Conservation (phyloP, 92 coral and sea anemone species). For the Phenganax marumi region DNA sequence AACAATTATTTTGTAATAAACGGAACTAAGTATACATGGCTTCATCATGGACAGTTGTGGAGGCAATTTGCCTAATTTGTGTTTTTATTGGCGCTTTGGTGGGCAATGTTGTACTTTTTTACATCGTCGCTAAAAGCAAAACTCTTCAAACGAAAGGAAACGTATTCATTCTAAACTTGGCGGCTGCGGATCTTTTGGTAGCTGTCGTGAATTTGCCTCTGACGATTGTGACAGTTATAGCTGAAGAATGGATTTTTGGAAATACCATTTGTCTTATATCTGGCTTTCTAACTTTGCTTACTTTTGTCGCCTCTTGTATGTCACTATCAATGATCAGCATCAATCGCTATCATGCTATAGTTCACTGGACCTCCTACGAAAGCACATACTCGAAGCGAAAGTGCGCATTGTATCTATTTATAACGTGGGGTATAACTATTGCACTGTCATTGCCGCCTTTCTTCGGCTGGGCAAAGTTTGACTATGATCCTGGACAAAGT, state of each 20-base stretch:
- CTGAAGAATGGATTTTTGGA: slow-evolving; percentile 67
- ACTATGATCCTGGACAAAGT: slow-evolving; percentile 60
- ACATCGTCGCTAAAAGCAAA: slow-evolving; percentile 44
- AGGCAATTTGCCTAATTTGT: slow-evolving; percentile 52
- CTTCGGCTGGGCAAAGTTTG: slow-evolving; percentile 69
- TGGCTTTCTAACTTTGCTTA: slow-evolving; percentile 66
- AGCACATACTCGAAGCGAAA: slow-evolving; percentile 44
- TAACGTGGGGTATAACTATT: slow-evolving; percentile 62
- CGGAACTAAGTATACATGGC: neutral
- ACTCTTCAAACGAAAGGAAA: slow-evolving; percentile 64
- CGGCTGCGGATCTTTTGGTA: slow-evolving; percentile 70
- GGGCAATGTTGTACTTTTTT: slow-evolving; percentile 62
- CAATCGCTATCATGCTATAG: slow-evolving; percentile 72
- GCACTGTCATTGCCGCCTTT: slow-evolving; percentile 65
- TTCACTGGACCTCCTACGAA: slow-evolving; percentile 63
- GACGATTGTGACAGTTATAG: slow-evolving; percentile 57
- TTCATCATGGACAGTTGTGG: slow-evolving; percentile 29
- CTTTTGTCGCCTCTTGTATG: slow-evolving; percentile 79
- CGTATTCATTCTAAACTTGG: slow-evolving; percentile 66
- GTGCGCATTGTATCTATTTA: slow-evolving; percentile 29
- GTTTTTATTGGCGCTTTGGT: slow-evolving; percentile 59
- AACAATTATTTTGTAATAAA: too few relatives aligned
- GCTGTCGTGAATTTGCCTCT: slow-evolving; percentile 70
- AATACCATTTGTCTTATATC: slow-evolving; percentile 48
- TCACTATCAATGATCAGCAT: slow-evolving; percentile 72